These are phyloP conservation scores for Iguana delicatissima DNA, from an alignment of 2,797 vertebrate genomes.

Conservation along the genomic window DNA sequence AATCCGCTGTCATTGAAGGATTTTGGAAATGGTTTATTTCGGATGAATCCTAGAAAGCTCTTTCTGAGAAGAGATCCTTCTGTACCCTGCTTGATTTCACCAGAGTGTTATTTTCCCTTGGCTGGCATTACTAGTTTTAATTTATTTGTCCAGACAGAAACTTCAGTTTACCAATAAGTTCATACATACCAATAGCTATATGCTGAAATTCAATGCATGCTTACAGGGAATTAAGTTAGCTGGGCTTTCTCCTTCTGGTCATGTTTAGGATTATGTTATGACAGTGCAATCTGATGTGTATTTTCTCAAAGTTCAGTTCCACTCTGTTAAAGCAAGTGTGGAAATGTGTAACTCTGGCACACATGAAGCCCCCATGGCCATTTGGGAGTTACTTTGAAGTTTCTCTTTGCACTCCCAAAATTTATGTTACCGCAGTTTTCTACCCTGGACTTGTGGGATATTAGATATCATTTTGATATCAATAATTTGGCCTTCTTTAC, in stretches of 20 bases:
- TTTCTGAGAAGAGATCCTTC: neutral
- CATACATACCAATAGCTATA: no score
- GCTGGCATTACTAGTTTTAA: neutral
- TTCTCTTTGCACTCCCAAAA: no score
- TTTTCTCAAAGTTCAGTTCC: neutral
- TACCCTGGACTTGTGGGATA: no score
- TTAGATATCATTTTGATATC: no score
- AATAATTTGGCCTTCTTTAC: no score
- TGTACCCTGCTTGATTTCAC: neutral
- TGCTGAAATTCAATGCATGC: no score
- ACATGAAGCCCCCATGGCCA: no score
- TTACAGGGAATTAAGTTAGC: neutral
- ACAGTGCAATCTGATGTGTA: neutral
- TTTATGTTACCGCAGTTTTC: no score
- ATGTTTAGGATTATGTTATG: neutral
- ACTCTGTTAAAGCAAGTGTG: neutral
- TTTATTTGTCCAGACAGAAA: neutral
- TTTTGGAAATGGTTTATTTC: conserved; percentile 14
- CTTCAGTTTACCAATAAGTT: neutral
- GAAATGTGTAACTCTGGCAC: no score
- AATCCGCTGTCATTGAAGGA: neutral
- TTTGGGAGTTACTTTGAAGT: no score
- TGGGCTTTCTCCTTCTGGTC: neutral
- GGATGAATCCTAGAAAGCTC: conserved; percentile 17
- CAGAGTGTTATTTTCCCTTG: neutral